phyloP scores from a whole-genome alignment of 2,113 vertebrate genomes.

The Empidonax traillii region DNA sequence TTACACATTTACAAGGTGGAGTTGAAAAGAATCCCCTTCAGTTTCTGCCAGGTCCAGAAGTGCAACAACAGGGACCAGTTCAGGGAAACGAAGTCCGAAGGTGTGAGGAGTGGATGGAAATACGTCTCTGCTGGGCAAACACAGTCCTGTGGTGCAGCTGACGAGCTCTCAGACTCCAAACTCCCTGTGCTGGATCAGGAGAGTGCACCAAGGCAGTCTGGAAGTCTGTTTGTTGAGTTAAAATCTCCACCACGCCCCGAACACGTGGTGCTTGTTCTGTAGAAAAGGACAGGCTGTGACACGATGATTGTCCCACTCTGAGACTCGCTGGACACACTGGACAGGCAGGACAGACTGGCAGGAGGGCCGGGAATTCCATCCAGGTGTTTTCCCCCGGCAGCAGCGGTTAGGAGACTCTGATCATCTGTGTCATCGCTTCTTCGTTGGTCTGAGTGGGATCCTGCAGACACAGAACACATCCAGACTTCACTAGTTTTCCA shows the following conservation, averaged over 20 bases:
- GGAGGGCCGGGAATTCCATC: constrained; percentile 30
- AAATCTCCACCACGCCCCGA: constrained; percentile 50
- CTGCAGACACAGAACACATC: constrained; percentile 65
- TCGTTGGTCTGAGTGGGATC: constrained; percentile 85
- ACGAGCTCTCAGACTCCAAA: neutral
- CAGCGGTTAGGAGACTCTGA: constrained; percentile 87
- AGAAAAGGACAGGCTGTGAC: constrained; percentile 64
- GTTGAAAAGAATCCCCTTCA: constrained; percentile 3
- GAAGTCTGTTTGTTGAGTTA: constrained; percentile 34
- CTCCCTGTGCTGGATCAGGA: constrained; percentile 15
- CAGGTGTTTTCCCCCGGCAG: neutral
- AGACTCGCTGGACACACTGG: constrained; percentile 49
- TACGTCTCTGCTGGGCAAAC: constrained; percentile 20
- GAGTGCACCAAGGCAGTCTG: neutral
- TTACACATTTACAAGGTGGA: constrained; percentile 2
- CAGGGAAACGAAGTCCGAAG: neutral
- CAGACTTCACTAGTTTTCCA: neutral
- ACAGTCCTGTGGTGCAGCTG: neutral
- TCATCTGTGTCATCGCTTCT: constrained; percentile 93
- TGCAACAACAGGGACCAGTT: constrained; percentile 8
- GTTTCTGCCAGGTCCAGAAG: constrained; percentile 7
- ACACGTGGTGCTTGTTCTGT: constrained; percentile 57
- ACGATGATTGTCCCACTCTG: constrained; percentile 42
- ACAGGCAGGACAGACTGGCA: constrained; percentile 43
- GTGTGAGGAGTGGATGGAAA: neutral